Percentiles rank a stretch among this genome's conserved stretches.
phyloP scores from a whole-genome alignment of 1,140 invertebrate species.

The Drosophila santomea region DNA sequence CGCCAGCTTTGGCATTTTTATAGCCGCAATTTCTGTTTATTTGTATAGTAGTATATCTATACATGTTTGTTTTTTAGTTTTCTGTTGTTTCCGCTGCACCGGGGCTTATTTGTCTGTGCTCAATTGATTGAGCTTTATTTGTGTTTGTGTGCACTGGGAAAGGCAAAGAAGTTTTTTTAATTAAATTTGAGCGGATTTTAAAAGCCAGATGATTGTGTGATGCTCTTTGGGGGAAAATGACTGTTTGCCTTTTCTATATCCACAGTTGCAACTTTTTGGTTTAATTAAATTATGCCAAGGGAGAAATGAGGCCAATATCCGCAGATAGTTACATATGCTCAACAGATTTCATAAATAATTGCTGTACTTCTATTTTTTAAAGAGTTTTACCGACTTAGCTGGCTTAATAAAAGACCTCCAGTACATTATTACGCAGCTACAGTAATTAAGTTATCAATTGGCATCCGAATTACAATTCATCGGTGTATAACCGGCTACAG shows the following conservation, averaged over 20 bases:
- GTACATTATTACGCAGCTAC: not conserved
- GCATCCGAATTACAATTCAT: slow-evolving; percentile 10
- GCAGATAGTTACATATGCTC: slow-evolving; percentile 6
- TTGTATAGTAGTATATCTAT: slow-evolving; percentile 26
- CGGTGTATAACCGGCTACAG: too few relatives aligned
- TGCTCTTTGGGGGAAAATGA: slow-evolving; percentile 24
- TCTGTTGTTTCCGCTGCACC: slow-evolving; percentile 35
- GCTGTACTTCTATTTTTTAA: not conserved
- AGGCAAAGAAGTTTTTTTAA: slow-evolving; percentile 59
- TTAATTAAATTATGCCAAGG: slow-evolving; percentile 49
- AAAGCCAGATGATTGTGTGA: slow-evolving; percentile 55
- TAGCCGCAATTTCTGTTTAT: slow-evolving; percentile 40
- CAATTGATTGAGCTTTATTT: slow-evolving; percentile 76
- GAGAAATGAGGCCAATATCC: slow-evolving; percentile 21
- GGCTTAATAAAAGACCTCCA: too few relatives aligned
- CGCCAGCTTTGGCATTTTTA: slow-evolving; percentile 34
- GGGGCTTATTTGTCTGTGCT: slow-evolving; percentile 72
- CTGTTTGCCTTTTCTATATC: slow-evolving; percentile 28
- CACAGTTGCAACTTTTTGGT: slow-evolving; percentile 46
- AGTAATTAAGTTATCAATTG: slow-evolving; percentile 31
- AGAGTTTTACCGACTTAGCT: too few relatives aligned
- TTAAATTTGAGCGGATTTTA: slow-evolving; percentile 76
- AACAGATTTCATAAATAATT: not conserved
- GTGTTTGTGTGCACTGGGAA: slow-evolving; percentile 40
- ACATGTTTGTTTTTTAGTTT: slow-evolving; percentile 22